Percentiles rank a stretch among this genome's conserved stretches.
Conservation (phyloP, 2,888 invertebrate genomes). For the Microctonus aethiopoides region DNA sequence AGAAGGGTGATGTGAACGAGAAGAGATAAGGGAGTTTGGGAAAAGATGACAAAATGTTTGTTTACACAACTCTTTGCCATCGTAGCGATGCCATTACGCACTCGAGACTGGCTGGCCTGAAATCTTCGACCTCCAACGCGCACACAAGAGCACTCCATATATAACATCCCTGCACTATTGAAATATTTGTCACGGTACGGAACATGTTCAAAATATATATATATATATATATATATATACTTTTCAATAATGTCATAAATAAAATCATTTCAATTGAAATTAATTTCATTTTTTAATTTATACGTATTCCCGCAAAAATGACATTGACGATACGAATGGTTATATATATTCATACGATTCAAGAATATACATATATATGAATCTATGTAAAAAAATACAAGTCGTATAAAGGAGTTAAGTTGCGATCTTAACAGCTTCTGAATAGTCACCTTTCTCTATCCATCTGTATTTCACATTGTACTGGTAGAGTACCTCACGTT, state of each 20-base stretch:
- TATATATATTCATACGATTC: not conserved
- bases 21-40: constrained; percentile 36
- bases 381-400: not conserved
- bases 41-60: constrained; percentile 50
- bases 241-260: not conserved
- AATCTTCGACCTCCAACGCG: constrained; percentile 56
- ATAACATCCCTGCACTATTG: not conserved
- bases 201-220: not conserved
- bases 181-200: constrained; percentile 1
- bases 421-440: not conserved
- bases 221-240: not conserved
- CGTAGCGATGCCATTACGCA: constrained; percentile 43
- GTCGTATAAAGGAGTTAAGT: not conserved
- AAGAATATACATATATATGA: not conserved
- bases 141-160: not conserved
- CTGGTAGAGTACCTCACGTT: constrained; percentile 62
- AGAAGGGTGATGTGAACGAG: constrained; percentile 2
- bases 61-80: constrained; percentile 40
- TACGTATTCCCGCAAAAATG: not conserved
- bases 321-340: not conserved
- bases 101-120: constrained; percentile 61
- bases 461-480: constrained; percentile 1
- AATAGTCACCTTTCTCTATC: not conserved
- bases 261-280: not conserved
- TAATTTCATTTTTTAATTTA: not conserved